Evolutionary conservation across 2,113 vertebrate genomes (phyloP), one percentile per base, ranked within the genome.

Genomic region (Hylia prasina): DNA sequence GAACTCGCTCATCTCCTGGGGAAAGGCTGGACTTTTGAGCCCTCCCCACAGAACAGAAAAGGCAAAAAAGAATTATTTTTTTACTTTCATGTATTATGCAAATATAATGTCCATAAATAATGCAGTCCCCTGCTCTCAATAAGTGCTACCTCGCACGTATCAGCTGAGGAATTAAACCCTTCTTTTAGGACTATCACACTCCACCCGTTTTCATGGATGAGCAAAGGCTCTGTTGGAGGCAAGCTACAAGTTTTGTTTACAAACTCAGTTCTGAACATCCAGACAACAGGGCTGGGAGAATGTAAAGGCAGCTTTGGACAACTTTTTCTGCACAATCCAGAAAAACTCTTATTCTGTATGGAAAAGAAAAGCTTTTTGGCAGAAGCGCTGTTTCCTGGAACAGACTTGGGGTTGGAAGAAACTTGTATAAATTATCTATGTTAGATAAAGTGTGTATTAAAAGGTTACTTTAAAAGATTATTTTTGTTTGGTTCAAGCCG

Each of bases 361-460:
- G 70, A 61, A 91, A 89, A 68, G 13, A 28, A 63, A 86, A 82
- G 68, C 53, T 86, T 93, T 90, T 35, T 77, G 86, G 82, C 82
- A 90, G 7, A 69, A 57, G 24, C 1, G 13, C 27, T 33, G 73
- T 82, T 81, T 77, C 58, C 72, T 35, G 19, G 82, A 78, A 89
- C 24, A 25, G 70, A 53, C 53, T 25, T 8, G 2, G 51, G n/a
- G 27, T 20, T 72, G 77, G 58, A 89, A 70, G 64, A 89, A 90
- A 83, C 65, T 72, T 35, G 22, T 31, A 93, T 92, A 65, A 97
- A 96, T 92, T 96, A 94, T 93, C 93, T 54, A 96, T 76, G 92
- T 45, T 76, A 75, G 88, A 93, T 84, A 95, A 96, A 94, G 84
- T 75, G 76, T 92, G 90, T 94, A 94, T 94, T 90, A 96, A 96